Evolutionary conservation across 2,113 vertebrate genomes (phyloP).

Genomic region (Phocoena sinus): DNA sequence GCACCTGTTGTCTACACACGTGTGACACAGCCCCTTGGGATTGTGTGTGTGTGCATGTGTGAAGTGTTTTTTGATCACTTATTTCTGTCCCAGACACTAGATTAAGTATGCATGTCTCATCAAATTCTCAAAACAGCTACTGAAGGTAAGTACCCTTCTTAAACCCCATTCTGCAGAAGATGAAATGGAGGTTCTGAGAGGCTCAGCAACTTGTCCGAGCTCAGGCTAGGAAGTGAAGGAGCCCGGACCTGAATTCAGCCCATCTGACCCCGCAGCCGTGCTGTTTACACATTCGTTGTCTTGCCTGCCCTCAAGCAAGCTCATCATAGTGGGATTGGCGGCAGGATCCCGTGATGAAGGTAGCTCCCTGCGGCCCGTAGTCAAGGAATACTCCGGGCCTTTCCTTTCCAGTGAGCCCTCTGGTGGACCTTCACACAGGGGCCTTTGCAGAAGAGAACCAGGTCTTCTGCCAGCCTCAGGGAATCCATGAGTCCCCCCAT

Average conservation of each 20-base stretch:
- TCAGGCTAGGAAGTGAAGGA: background rate
- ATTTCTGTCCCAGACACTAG: background rate
- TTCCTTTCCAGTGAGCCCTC: background rate
- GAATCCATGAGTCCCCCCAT: background rate
- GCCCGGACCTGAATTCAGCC: background rate
- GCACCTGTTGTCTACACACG: background rate
- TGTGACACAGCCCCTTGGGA: background rate
- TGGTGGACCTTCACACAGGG: background rate
- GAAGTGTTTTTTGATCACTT: background rate
- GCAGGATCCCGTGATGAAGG: rapidly evolving
- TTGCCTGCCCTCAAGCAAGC: background rate
- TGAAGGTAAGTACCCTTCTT: background rate
- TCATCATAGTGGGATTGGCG: too few relatives aligned
- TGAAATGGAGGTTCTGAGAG: background rate
- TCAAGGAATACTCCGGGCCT: background rate
- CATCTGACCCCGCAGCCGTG: background rate
- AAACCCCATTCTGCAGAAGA: background rate
- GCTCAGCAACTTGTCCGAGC: background rate
- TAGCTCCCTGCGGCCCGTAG: background rate
- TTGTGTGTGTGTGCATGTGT: background rate
- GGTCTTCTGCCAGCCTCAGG: background rate
- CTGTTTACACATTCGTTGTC: background rate
- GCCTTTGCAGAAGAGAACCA: background rate
- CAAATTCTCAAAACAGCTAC: background rate
- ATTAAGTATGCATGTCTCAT: background rate